Percentiles rank a stretch among this genome's conserved stretches.
Evolutionary conservation across 1,140 invertebrate species (phyloP).

Genomic region (Drosophila leontia): DNA sequence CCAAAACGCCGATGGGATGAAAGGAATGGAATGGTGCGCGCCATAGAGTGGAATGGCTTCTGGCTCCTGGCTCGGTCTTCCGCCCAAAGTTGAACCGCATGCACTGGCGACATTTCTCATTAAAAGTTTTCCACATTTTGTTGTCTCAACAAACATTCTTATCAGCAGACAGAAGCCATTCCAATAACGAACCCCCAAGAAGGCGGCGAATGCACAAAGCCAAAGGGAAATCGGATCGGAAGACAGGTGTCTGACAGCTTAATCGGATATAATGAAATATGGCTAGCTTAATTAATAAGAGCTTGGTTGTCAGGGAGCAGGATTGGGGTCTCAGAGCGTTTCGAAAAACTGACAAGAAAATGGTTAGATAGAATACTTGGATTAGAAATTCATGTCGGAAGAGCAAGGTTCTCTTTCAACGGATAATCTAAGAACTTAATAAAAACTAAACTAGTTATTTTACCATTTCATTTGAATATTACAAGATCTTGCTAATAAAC

Average conservation of each 20-base stretch:
- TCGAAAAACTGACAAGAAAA: not conserved
- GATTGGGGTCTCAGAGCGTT: not conserved
- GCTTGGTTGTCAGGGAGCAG: not conserved
- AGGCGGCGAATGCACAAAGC: constrained; percentile 26
- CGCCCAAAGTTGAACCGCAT: constrained; percentile 46
- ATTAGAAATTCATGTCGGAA: not conserved
- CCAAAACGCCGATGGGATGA: constrained; percentile 61
- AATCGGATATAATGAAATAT: constrained; percentile 36
- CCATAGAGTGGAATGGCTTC: not conserved
- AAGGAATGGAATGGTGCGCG: constrained; percentile 9
- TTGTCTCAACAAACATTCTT: constrained; percentile 65
- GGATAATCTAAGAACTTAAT: not conserved
- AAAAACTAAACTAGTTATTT: too few relatives aligned
- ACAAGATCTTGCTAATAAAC: constrained; percentile 8
- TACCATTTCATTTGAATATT: not conserved
- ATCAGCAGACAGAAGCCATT: constrained; percentile 79
- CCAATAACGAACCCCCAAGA: constrained; percentile 47
- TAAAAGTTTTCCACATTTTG: constrained; percentile 72
- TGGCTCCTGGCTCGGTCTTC: not conserved
- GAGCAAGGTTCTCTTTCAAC: not conserved
- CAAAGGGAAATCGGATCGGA: constrained; percentile 15
- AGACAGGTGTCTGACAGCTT: constrained; percentile 59
- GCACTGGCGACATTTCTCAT: constrained; percentile 76
- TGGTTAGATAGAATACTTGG: not conserved
- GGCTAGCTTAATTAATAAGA: constrained; percentile 50